Percentiles rank a stretch among this genome's conserved stretches.
Conservation (phyloP, 1,140 invertebrate species). For the Lethrus apterus region DNA sequence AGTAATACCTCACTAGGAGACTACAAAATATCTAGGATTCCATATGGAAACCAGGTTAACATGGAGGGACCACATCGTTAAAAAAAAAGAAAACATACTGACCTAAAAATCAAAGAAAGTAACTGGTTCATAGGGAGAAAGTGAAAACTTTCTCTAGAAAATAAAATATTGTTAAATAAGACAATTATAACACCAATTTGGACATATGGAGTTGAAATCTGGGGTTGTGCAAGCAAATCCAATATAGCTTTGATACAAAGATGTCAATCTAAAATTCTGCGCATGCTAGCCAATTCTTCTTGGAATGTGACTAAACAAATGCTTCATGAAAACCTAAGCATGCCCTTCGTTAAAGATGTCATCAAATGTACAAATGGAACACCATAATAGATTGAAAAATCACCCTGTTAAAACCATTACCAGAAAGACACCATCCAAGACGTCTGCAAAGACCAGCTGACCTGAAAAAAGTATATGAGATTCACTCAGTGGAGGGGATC, state of each 20-base stretch:
- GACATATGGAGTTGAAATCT: constrained; percentile 23
- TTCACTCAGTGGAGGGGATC: too few species aligned
- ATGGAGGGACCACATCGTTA: constrained; percentile 28
- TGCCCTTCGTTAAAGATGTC: too few species aligned
- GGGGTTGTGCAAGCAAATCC: constrained; percentile 14
- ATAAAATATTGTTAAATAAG: constrained; percentile 21
- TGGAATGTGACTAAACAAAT: too few species aligned
- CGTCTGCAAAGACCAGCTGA: too few species aligned
- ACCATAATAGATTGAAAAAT: too few species aligned
- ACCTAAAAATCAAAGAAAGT: constrained; percentile 17
- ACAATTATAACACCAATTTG: too few species aligned
- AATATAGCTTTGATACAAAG: not conserved
- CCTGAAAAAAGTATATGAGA: too few species aligned
- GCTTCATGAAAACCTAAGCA: too few species aligned
- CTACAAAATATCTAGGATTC: constrained; percentile 1
- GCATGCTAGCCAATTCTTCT: constrained; percentile 1
- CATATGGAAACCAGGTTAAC: constrained; percentile 20
- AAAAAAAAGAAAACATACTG: constrained; percentile 23
- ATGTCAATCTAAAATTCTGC: constrained; percentile 5
- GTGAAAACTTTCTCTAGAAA: constrained; percentile 13
- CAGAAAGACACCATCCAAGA: too few species aligned
- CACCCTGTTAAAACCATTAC: too few species aligned
- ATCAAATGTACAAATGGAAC: too few species aligned
- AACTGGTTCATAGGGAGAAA: constrained; percentile 23
- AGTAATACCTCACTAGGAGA: not conserved